phyloP scores from a whole-genome alignment of 2,113 vertebrate species.

The Spea bombifrons region DNA sequence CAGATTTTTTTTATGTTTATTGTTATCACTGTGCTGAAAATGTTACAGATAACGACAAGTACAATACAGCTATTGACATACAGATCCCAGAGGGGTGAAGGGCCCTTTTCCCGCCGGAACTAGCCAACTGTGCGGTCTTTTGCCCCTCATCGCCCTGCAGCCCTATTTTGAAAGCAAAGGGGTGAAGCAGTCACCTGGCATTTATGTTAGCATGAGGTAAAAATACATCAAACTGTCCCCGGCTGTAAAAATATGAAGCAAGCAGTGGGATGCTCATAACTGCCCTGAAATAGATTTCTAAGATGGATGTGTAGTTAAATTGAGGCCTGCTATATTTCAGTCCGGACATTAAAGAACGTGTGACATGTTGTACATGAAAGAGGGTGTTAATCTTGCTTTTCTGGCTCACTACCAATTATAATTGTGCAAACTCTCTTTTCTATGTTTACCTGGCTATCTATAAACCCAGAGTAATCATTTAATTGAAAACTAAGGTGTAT shows the following conservation, averaged over 20 bases:
- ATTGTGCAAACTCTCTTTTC: neutral
- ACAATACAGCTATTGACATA: too few relatives aligned
- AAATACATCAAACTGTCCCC: conserved; percentile 1
- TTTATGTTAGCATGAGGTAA: neutral
- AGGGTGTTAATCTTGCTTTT: conserved; percentile 2
- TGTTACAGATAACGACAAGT: too few relatives aligned
- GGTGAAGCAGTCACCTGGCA: too few relatives aligned
- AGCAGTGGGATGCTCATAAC: neutral
- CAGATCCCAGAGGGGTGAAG: too few relatives aligned
- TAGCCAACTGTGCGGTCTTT: too few relatives aligned
- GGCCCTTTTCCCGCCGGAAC: too few relatives aligned
- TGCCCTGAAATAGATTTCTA: conserved; percentile 3
- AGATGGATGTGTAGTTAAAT: conserved; percentile 15
- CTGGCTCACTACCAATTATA: neutral
- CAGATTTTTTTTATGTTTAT: too few relatives aligned
- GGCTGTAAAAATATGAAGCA: conserved; percentile 8
- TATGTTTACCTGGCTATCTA: neutral
- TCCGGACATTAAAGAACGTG: conserved; percentile 10
- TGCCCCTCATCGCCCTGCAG: too few relatives aligned
- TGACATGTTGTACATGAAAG: neutral
- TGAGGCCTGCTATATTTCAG: conserved; percentile 2
- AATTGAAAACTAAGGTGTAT: neutral
- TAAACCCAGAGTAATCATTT: neutral
- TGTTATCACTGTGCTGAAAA: too few relatives aligned
- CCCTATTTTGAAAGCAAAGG: too few relatives aligned